Percentiles rank a stretch among this genome's conserved stretches.
phyloP scores from a whole-genome alignment of 2,113 vertebrate species.

The Actenoides hombroni region DNA sequence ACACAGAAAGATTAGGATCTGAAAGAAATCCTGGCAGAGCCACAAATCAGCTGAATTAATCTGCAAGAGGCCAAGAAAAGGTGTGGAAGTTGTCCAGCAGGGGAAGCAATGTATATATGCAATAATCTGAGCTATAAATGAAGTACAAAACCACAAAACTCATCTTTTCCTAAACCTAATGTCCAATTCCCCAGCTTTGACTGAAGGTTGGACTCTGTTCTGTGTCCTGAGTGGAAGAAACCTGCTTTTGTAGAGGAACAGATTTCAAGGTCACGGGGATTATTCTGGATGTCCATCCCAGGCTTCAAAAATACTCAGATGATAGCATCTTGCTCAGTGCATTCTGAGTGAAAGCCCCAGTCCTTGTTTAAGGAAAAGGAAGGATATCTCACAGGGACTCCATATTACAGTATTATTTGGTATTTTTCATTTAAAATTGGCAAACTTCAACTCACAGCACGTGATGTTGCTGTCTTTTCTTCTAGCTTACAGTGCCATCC shows the following conservation, averaged over 20 bases:
- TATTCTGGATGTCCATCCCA: accelerated
- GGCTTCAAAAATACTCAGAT: neutral
- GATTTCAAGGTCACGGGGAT: neutral
- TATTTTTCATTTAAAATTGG: neutral
- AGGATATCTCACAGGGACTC: neutral
- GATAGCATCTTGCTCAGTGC: neutral
- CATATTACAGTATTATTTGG: neutral
- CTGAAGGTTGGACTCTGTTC: neutral
- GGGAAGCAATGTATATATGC: neutral
- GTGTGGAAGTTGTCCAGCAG: neutral
- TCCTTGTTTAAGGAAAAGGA: neutral
- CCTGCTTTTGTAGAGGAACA: neutral
- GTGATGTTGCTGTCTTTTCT: neutral
- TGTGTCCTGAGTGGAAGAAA: neutral
- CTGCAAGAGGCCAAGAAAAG: slow-evolving; percentile 13
- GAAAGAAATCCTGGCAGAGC: neutral
- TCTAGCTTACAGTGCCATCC: neutral
- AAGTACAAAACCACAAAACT: slow-evolving; percentile 15
- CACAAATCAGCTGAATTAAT: neutral
- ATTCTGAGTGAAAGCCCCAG: neutral
- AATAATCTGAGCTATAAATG: slow-evolving; percentile 24
- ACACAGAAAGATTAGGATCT: neutral
- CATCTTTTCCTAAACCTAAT: neutral
- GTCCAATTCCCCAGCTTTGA: neutral
- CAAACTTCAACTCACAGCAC: neutral